Base-by-base conservation (phyloP, 2,797 vertebrate genomes). In the Sebastiscus albofasciatus region DNA sequence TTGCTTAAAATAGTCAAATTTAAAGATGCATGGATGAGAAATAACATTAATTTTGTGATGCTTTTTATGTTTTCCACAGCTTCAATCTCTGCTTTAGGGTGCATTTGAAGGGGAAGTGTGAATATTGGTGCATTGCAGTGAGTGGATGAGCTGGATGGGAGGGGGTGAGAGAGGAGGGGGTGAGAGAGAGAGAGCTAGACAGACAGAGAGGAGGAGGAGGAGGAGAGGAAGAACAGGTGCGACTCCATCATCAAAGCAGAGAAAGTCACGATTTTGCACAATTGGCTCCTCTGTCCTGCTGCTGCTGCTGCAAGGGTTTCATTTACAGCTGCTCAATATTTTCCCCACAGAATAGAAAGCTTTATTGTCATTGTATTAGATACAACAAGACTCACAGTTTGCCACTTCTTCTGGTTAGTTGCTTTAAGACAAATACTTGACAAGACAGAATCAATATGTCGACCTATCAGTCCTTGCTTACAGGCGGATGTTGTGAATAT, bases 51-150 rank as follows among this genome's bases (percentile, higher is more conserved):
- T 56, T 11, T 22, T 2, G 3, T 42, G 46, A 8, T 34, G 8
- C 20, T 29, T 26, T 67, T 67, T 27, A 20, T 46, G 12, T 46
- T 6, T 29, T 14, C 29, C 26, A 2, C 52, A 9, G 59, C 24
- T 59, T 31, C 1, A 1, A 24, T 24, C 4, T 8, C 4, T 60
- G 26, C 27, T 22, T 74, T 61, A 13, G 3, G 12, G 14, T 36
- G 64, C 8, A 58, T 2, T 58, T 24, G 31, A 65, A 52, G 20
- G 70, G 75, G 75, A 70, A 77, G 82, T 56, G 82, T 75, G 80
- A 55, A 84, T 82, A 81, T 86, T 96, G 95, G 93, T 95, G 96
- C 95, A 96, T 95, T 96, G 96, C 95, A 95, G 95, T 95, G 70
- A 79, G 80, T 85, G 89, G 65, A n/a, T 83, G 82, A 87, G 84